Evolutionary conservation across 2,888 invertebrate species (phyloP).

Genomic region (Lissocephala sabroskyi): DNA sequence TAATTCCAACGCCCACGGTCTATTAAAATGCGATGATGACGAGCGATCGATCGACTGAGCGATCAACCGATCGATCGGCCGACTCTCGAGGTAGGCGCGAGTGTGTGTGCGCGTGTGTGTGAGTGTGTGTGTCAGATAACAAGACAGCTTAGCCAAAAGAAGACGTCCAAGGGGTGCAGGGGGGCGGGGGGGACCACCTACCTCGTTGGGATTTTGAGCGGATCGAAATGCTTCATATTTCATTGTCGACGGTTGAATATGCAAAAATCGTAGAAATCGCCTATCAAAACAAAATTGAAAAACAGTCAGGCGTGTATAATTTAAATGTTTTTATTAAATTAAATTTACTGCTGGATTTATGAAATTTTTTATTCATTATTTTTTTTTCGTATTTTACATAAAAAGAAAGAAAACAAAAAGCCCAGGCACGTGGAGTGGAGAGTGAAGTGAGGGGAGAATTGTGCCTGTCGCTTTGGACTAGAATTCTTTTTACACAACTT

Average conservation of each 20-base stretch:
- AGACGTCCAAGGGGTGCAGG: too few relatives aligned
- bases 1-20: slow-evolving; percentile 51
- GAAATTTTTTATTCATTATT: slow-evolving; percentile 50
- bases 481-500: slow-evolving; percentile 63
- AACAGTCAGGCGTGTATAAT: slow-evolving; percentile 30
- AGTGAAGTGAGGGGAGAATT: too few relatives aligned
- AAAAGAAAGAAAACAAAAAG: too few relatives aligned
- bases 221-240: slow-evolving; percentile 10
- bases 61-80: too few relatives aligned
- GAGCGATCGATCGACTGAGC: slow-evolving; percentile 11
- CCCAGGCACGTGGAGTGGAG: background rate
- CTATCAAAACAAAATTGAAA: slow-evolving; percentile 12
- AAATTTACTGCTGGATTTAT: slow-evolving; percentile 53
- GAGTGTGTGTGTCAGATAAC: too few relatives aligned
- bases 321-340: slow-evolving; percentile 59
- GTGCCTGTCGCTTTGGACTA: slow-evolving; percentile 33
- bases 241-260: background rate
- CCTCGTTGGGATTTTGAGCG: slow-evolving; percentile 9
- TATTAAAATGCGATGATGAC: slow-evolving; percentile 1
- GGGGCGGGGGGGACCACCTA: slow-evolving; percentile 25
- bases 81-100: too few relatives aligned
- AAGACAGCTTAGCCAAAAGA: too few relatives aligned
- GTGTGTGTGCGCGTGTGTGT: too few relatives aligned
- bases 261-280: background rate
- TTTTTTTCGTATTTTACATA: too few relatives aligned